Evolutionary conservation across 2,888 invertebrate genomes (phyloP).

Genomic region (Pomacea canaliculata): DNA sequence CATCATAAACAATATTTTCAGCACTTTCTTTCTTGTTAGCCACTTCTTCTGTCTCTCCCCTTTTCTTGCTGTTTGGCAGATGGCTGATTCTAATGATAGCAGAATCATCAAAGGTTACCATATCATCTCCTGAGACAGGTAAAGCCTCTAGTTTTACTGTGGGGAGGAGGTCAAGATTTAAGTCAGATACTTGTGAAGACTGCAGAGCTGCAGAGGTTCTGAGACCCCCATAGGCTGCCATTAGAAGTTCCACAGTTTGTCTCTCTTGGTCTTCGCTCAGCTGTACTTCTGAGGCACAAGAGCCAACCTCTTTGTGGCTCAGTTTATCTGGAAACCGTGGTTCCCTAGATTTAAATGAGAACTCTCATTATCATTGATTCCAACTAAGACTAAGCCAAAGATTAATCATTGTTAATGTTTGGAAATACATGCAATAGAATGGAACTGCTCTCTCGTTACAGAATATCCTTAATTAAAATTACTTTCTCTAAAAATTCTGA

Average conservation of each 20-base stretch:
- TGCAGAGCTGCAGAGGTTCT: too few species aligned
- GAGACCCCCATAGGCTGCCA: constrained; percentile 15
- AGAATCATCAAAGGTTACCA: neutral
- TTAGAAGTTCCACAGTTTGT: constrained; percentile 16
- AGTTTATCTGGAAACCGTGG: constrained; percentile 27
- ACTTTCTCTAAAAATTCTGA: too few species aligned
- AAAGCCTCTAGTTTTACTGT: constrained; percentile 14
- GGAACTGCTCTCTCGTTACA: too few species aligned
- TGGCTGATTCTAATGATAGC: neutral
- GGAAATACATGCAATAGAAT: too few species aligned
- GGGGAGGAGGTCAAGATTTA: constrained; percentile 4
- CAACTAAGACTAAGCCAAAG: too few species aligned
- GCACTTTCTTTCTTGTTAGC: neutral
- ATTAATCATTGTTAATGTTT: too few species aligned
- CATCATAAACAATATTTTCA: neutral
- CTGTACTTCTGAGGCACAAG: constrained; percentile 5
- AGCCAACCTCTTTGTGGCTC: constrained; percentile 15
- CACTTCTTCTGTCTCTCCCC: neutral
- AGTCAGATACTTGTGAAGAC: neutral
- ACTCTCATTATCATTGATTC: too few species aligned
- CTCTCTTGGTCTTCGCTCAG: constrained; percentile 14
- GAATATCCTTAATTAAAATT: too few species aligned
- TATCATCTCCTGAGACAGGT: neutral
- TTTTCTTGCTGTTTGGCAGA: neutral
- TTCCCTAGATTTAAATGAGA: constrained; percentile 27